These are phyloP conservation scores for Taxidea taxus DNA, from an alignment of 2,113 vertebrate species.

Conservation along the genomic window DNA sequence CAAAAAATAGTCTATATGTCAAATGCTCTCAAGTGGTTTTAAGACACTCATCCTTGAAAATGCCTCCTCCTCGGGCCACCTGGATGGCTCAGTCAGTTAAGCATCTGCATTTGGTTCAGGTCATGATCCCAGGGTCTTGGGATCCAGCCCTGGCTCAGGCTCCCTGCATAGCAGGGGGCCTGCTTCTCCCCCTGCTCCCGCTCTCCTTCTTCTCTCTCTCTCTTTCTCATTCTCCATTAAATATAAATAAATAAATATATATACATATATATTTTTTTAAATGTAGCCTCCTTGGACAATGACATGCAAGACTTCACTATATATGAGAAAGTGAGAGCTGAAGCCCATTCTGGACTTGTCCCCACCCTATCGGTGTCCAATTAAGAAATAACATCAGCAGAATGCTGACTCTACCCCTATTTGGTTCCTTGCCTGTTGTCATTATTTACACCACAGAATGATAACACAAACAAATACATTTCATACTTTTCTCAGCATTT, in stretches of 20 bases:
- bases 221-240: too few species aligned
- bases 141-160: neutral
- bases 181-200: too few species aligned
- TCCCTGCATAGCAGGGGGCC: too few species aligned
- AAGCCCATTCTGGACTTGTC: neutral
- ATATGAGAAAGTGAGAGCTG: neutral
- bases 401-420: neutral
- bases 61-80: accelerated
- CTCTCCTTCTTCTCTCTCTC: too few species aligned
- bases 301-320: neutral
- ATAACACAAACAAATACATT: neutral
- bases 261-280: too few species aligned
- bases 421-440: neutral
- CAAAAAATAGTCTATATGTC: neutral
- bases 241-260: too few species aligned
- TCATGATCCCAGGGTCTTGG: neutral
- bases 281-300: neutral
- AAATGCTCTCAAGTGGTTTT: neutral
- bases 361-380: accelerated
- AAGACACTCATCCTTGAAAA: neutral
- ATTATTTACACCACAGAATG: neutral
- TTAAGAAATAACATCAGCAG: neutral
- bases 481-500: neutral
- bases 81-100: neutral
- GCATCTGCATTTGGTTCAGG: neutral